A percentile compares a stretch with the other conserved stretches of the same genome.
phyloP scores from a whole-genome alignment of 2,888 invertebrate genomes.

The Sepiola atlantica region DNA sequence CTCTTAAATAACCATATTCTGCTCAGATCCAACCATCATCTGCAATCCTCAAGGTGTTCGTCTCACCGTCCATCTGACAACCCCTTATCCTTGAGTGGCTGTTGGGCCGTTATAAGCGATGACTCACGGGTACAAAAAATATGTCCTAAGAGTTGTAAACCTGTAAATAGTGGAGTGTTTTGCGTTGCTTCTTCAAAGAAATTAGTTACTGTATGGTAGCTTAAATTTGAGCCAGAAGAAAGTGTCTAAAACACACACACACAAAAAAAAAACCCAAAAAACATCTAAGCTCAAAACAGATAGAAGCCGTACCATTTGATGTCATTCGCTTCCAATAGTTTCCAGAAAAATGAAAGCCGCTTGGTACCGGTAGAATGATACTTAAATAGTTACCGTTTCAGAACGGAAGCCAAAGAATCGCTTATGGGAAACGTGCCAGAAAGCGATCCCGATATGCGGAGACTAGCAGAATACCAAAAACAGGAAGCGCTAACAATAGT shows the following conservation, averaged over 20 bases:
- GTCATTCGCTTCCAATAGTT: background rate
- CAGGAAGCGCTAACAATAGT: conserved; percentile 12
- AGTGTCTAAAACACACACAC: too few relatives aligned
- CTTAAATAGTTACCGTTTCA: background rate
- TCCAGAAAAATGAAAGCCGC: background rate
- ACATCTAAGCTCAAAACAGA: background rate
- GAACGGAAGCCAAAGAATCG: background rate
- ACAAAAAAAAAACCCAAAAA: too few relatives aligned
- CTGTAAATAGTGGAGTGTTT: background rate
- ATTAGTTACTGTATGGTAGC: too few relatives aligned
- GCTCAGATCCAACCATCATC: too few relatives aligned
- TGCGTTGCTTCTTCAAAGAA: background rate
- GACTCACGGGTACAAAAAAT: background rate
- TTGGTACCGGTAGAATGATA: background rate
- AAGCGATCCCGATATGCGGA: background rate
- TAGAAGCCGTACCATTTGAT: background rate
- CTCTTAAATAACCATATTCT: too few relatives aligned
- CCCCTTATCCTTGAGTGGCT: too few relatives aligned
- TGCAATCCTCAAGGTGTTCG: too few relatives aligned
- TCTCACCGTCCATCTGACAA: too few relatives aligned
- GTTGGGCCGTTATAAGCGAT: too few relatives aligned
- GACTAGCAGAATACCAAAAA: background rate
- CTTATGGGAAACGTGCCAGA: background rate
- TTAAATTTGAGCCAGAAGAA: too few relatives aligned
- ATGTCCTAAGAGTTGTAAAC: background rate